phyloP scores from a whole-genome alignment of 2,113 vertebrate species.

The Onychorhynchus coronatus region DNA sequence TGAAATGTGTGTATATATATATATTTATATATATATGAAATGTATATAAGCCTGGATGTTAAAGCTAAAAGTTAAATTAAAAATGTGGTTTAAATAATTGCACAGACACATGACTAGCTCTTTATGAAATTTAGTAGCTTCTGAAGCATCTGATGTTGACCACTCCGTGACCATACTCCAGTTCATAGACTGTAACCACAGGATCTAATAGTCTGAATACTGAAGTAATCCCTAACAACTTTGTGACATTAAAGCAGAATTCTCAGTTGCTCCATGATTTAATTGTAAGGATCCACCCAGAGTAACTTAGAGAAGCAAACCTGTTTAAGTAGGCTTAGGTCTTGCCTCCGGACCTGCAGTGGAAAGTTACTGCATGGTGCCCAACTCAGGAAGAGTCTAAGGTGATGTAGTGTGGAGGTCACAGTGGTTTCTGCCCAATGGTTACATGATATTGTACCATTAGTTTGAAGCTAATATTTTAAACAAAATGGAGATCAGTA shows the following conservation, averaged over 20 bases:
- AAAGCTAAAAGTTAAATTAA: background rate
- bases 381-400: background rate
- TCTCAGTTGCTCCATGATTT: background rate
- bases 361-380: background rate
- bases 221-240: background rate
- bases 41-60: background rate
- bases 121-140: background rate
- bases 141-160: background rate
- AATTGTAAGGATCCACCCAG: background rate
- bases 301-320: background rate
- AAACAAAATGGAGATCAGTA: background rate
- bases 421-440: background rate
- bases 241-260: background rate
- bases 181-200: background rate
- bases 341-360: background rate
- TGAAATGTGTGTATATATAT: background rate
- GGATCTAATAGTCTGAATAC: background rate
- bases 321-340: background rate
- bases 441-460: background rate
- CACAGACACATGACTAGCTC: background rate
- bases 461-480: background rate
- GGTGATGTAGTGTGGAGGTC: background rate
- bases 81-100: background rate
- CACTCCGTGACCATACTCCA: too few species aligned
- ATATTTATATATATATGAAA: too few species aligned